These are phyloP conservation scores for Nezara viridula DNA, from an alignment of 2,888 invertebrate species.

Conservation along the genomic window DNA sequence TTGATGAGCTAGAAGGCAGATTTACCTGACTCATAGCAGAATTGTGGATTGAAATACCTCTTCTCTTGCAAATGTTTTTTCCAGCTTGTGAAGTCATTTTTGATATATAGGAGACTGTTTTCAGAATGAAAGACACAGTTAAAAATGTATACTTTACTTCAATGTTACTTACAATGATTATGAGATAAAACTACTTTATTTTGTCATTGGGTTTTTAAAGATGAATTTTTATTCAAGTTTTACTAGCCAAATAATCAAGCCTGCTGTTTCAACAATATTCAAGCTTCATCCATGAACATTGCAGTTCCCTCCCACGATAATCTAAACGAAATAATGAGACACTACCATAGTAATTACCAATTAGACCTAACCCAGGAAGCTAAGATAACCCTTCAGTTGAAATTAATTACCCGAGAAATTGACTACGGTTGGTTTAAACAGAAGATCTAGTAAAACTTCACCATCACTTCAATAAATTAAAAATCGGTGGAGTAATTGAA, in stretches of 20 bases:
- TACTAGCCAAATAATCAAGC: not conserved
- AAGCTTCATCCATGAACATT: not conserved
- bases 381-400: not conserved
- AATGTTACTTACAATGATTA: not conserved
- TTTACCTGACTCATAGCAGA: conserved; percentile 29
- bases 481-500: not conserved
- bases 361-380: not conserved
- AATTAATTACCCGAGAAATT: not conserved
- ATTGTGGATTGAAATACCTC: not conserved
- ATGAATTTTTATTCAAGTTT: not conserved
- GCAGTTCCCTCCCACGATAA: not conserved
- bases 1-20: conserved; percentile 25
- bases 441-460: not conserved
- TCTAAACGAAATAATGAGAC: not conserved
- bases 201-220: not conserved
- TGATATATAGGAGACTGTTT: not conserved
- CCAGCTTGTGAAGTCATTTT: conserved; percentile 39
- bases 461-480: not conserved
- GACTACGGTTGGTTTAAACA: not conserved
- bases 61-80: conserved; percentile 17
- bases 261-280: not conserved
- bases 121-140: conserved; percentile 41
- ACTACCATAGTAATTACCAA: not conserved
- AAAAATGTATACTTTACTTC: not conserved
- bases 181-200: not conserved